Percentiles rank a stretch among this genome's conserved stretches.
These are phyloP conservation scores for Spilosoma lubricipeda DNA, from an alignment of 2,888 invertebrate genomes.

Conservation along the genomic window DNA sequence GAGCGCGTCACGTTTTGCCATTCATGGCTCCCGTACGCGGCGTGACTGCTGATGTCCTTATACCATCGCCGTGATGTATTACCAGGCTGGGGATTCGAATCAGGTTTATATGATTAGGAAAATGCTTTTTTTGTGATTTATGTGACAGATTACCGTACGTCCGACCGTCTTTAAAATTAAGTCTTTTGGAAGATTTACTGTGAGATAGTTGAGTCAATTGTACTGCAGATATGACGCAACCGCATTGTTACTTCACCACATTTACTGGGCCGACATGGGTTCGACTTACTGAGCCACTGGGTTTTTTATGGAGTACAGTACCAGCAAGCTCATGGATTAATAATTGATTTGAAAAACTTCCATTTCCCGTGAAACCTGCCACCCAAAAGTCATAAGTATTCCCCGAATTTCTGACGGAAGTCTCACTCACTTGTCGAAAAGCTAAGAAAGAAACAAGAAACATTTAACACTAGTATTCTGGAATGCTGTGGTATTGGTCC, in stretches of 20 bases:
- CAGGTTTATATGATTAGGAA: slow-evolving; percentile 21
- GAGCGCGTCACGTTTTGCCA: slow-evolving; percentile 58
- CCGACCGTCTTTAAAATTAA: not conserved
- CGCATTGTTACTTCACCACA: not conserved
- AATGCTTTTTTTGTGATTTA: slow-evolving; percentile 25
- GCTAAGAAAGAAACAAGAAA: no score
- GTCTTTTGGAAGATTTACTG: not conserved
- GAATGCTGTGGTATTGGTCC: no score
- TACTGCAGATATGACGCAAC: not conserved
- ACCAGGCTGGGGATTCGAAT: slow-evolving; percentile 23
- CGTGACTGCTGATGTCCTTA: slow-evolving; percentile 51
- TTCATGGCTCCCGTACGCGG: slow-evolving; percentile 59
- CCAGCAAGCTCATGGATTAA: no score
- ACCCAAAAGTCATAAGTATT: no score
- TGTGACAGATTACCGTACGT: not conserved
- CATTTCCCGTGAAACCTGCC: not conserved
- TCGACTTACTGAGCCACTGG: not conserved
- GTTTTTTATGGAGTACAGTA: not conserved
- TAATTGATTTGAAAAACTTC: no score
- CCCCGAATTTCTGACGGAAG: no score
- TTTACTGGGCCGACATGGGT: not conserved
- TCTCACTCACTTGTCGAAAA: no score
- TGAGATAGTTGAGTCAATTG: not conserved
- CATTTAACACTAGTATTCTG: no score
- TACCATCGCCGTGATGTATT: slow-evolving; percentile 56